Percentiles rank a stretch among this genome's conserved stretches.
These are phyloP conservation scores for Scaptomyza polygonia DNA, from an alignment of 2,888 invertebrate genomes.

Conservation along the genomic window DNA sequence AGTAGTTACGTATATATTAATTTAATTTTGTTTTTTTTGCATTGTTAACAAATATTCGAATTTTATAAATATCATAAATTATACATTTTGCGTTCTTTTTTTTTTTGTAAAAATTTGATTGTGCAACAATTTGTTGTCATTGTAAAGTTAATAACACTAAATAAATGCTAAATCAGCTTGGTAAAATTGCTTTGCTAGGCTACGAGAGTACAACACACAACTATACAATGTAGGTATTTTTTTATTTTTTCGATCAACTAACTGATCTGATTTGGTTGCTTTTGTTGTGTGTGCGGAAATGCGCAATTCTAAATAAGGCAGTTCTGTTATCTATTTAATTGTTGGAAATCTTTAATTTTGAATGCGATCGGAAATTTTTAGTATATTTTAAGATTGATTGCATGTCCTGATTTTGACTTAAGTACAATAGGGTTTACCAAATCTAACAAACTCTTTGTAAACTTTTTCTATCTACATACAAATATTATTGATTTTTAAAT, in stretches of 20 bases:
- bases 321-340: constrained; percentile 31
- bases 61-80: constrained; percentile 42
- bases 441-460: constrained; percentile 16
- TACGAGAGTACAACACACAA: neutral
- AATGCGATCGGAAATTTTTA: constrained; percentile 21
- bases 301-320: constrained; percentile 40
- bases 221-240: constrained; percentile 14
- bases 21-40: constrained; percentile 13
- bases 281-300: constrained; percentile 19
- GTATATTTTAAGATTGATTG: constrained; percentile 17
- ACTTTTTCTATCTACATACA: constrained; percentile 6
- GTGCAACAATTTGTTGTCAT: constrained; percentile 64
- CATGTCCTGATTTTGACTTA: constrained; percentile 53
- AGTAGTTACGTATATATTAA: constrained; percentile 25
- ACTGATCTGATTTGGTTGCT: constrained; percentile 9
- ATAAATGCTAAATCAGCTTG: constrained; percentile 68
- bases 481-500: constrained; percentile 4
- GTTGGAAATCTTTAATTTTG: constrained; percentile 18
- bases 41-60: constrained; percentile 52
- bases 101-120: constrained; percentile 57
- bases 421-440: constrained; percentile 48
- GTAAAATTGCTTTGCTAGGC: constrained; percentile 59
- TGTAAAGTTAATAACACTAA: constrained; percentile 49
- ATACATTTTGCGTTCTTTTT: constrained; percentile 21
- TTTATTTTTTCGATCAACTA: constrained; percentile 19